These are phyloP conservation scores for Toxotes chatareus DNA, from an alignment of 2,113 vertebrate species.

Conservation along the genomic window DNA sequence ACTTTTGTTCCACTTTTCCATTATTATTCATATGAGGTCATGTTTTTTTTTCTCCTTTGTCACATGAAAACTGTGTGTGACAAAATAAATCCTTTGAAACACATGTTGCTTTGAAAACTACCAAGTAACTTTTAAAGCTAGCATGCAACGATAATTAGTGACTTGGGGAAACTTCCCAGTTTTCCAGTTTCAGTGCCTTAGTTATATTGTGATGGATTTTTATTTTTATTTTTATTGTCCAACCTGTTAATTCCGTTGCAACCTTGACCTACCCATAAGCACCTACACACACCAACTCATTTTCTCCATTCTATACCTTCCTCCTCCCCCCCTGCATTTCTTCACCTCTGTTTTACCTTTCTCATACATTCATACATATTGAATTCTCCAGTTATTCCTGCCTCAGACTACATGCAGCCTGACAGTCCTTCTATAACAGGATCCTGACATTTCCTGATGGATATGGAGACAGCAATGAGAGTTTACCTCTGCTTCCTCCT, in stretches of 20 bases:
- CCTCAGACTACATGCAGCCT: constrained; percentile 24
- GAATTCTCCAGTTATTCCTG: constrained; percentile 41
- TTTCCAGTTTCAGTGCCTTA: background rate
- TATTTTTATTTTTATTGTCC: background rate
- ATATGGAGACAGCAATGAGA: constrained; percentile 51
- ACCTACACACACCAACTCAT: background rate
- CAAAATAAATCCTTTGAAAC: constrained; percentile 19
- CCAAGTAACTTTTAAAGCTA: constrained; percentile 12
- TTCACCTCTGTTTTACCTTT: constrained; percentile 31
- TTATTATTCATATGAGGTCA: background rate
- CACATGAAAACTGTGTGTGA: background rate
- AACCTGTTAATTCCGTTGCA: background rate
- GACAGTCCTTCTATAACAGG: constrained; percentile 35
- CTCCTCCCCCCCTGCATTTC: constrained; percentile 11
- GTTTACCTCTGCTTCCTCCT: constrained; percentile 56
- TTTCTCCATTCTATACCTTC: constrained; percentile 18
- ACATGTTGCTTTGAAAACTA: constrained; percentile 9
- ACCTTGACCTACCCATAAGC: background rate
- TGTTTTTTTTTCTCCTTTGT: background rate
- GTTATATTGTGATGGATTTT: background rate
- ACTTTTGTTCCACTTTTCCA: background rate
- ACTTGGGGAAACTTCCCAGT: background rate
- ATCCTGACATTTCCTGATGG: constrained; percentile 70
- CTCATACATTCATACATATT: constrained; percentile 63
- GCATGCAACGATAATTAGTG: background rate